Evolutionary conservation across 2,797 vertebrate genomes (phyloP).

Genomic region (Mus minutoides): DNA sequence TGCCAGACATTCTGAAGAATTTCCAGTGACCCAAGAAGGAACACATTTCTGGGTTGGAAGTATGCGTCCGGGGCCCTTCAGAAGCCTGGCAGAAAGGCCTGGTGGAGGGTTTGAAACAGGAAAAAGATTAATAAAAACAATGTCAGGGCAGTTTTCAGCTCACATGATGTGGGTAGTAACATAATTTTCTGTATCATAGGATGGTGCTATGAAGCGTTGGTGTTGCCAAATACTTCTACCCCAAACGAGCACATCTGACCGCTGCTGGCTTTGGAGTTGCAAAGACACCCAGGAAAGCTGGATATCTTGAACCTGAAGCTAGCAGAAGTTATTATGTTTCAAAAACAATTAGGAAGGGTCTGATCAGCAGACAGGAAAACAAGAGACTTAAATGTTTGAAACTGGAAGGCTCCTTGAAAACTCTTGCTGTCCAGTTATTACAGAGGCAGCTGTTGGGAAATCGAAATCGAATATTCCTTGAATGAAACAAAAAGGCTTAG

Average conservation of each 20-base stretch:
- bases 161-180: neutral
- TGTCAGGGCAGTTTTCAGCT: conserved; percentile 34
- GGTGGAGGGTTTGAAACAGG: conserved; percentile 48
- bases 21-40: conserved; percentile 58
- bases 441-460: neutral
- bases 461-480: neutral
- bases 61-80: conserved; percentile 53
- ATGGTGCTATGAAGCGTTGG: conserved; percentile 52
- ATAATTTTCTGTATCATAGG: conserved; percentile 34
- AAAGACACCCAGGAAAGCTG: neutral
- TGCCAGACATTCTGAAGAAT: conserved; percentile 49
- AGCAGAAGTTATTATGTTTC: neutral
- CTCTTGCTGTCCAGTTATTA: neutral
- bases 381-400: neutral
- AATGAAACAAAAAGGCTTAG: neutral
- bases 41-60: conserved; percentile 69
- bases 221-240: neutral
- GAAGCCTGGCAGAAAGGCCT: conserved; percentile 37
- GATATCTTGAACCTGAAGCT: conserved; percentile 5
- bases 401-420: neutral
- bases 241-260: neutral
- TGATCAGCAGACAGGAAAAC: neutral
- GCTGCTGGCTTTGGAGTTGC: neutral
- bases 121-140: conserved; percentile 46
- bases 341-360: neutral